Base-by-base conservation (phyloP, 37 sponge, comb jelly and placozoan species). In the Bolinopsis microptera region DNA sequence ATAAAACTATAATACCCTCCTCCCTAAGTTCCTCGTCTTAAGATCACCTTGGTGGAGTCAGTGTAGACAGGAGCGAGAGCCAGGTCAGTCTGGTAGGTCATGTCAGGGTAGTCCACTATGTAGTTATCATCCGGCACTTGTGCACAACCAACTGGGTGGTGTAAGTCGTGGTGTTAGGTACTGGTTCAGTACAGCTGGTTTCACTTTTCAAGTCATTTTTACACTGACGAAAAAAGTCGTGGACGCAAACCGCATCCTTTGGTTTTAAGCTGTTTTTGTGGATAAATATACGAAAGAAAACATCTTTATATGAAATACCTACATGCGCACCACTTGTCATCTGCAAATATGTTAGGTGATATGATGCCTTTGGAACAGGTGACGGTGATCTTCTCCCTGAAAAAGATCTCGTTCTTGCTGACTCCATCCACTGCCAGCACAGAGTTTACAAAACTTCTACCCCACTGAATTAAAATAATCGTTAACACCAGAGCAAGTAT, bases 1-100 rank as follows among this genome's bases (percentile, higher is more conserved):
- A n/a, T n/a, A n/a, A n/a, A n/a, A n/a, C n/a, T n/a, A n/a, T n/a
- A n/a, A n/a, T n/a, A n/a, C n/a, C n/a, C n/a, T n/a, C n/a, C n/a
- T n/a, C n/a, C n/a, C n/a, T n/a, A n/a, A n/a, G n/a, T n/a, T n/a
- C n/a, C n/a, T n/a, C n/a, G n/a, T n/a, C n/a, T n/a, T n/a, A n/a
- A n/a, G n/a, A n/a, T n/a, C 18, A 72, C 75, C 75, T 72, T 72
- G 26, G 75, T 72, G 5, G 75, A 72, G 75, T 72, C 75, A 72
- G 75, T 72, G 75, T 72, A 72, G 13, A 72, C 75, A 5, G 75
- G 75, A 23, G 75, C 18, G n/a, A 72, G 31, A 30, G 75, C 75
- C 26, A 72, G 75, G 75, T 72, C 75, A 8, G 75, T 72, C 18
- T 72, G 75, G 75, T 72, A 72, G 5, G 75, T 30, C 31, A 72